Base-by-base conservation (phyloP, 1,140 invertebrate genomes). In the Cataglyphis hispanica region DNA sequence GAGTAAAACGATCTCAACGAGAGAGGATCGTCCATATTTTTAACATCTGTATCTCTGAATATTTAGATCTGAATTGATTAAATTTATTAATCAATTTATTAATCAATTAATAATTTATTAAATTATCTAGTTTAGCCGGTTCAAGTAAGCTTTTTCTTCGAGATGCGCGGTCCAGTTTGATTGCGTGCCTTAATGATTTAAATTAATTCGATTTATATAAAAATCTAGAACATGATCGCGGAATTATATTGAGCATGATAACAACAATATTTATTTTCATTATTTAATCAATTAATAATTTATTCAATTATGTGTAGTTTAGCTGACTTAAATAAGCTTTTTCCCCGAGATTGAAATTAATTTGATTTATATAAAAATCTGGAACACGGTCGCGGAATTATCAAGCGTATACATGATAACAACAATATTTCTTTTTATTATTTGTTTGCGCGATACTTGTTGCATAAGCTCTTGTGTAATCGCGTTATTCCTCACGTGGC, bases 1-100 rank as follows among this genome's bases (percentile, higher is more conserved):
- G 31, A 16, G 58, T 74, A 83, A n/a, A n/a, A 74, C 67, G 63
- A 80, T 77, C 60, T 72, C 67, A 53, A 2, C 60, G 75, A 77
- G 50, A 50, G 4, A 85, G 46, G 25, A 85, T 83, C 25, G 10
- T 40, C 6, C 25, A 50, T 72, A 25, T 58, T 58, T 7, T 27
- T 43, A 25, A 43, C 16, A 69, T 27, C 16, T 50, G 43, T 31
- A 31, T 83, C 74, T 43, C 22, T 4, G n/a, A 69, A 72, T 58
- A 66, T 66, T 66, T 22, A 19, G 2, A 6, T 16, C 4, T 16
- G 0, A 66, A 19, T 13, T 53, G 31, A 25, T 40, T 22, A 22
- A 8, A 77, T 77, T 77, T 22, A 5, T 63, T 31, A 31, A 31
- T 31, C 31, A 31, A 31, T 31, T 31, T 31, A 31, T 31, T 31